Evolutionary conservation across 2,113 vertebrate species (phyloP).

Genomic region (Cynopterus brachyotis): DNA sequence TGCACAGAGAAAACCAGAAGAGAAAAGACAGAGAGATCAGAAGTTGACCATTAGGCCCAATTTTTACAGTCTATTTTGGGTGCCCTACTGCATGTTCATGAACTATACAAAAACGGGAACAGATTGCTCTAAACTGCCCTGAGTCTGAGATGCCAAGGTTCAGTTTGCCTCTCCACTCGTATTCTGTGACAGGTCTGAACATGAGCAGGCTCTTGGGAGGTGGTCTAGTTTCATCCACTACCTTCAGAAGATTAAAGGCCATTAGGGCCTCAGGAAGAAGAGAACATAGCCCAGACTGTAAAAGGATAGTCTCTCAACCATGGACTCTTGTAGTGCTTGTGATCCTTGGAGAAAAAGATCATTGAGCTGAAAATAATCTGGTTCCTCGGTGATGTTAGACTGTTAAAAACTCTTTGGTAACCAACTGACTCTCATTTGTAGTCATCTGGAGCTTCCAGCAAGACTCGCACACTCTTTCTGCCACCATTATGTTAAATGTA

Average conservation of each 20-base stretch:
- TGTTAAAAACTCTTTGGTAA: background rate
- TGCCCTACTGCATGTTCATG: background rate
- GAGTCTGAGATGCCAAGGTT: background rate
- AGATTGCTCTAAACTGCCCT: background rate
- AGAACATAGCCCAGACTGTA: background rate
- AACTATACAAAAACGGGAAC: background rate
- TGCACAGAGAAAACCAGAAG: background rate
- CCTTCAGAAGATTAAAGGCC: constrained; percentile 29
- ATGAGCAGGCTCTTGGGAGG: constrained; percentile 26
- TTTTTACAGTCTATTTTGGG: background rate
- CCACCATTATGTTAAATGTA: background rate
- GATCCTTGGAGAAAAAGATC: background rate
- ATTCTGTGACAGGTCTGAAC: constrained; percentile 21
- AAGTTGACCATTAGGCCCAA: background rate
- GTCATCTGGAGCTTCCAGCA: background rate
- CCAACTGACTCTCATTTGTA: background rate
- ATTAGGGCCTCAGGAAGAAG: background rate
- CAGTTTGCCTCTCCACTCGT: background rate
- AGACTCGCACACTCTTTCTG: background rate
- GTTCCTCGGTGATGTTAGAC: background rate
- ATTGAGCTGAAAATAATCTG: background rate
- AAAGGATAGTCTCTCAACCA: background rate
- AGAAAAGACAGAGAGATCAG: background rate
- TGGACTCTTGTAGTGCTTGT: background rate
- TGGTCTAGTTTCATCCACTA: constrained; percentile 12